Percentiles rank a stretch among this genome's conserved stretches.
Conservation (phyloP, 2,888 invertebrate species). For the Campaea margaritaria region DNA sequence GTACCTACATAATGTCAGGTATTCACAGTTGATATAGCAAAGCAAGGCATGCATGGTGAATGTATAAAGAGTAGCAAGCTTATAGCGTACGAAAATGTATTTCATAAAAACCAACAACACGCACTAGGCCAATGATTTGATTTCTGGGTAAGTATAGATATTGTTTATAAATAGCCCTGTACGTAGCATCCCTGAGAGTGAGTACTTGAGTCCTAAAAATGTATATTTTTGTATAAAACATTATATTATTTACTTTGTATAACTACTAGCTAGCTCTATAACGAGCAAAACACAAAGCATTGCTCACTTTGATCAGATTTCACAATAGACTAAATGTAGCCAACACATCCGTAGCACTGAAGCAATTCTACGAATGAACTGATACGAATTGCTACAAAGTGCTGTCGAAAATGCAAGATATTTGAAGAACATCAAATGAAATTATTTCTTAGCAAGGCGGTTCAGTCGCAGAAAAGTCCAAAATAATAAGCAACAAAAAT, state of each 20-base stretch:
- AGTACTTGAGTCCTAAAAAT: too few species aligned
- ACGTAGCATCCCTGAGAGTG: too few species aligned
- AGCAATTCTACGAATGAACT: constrained; percentile 22
- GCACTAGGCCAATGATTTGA: too few species aligned
- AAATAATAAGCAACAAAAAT: constrained; percentile 34
- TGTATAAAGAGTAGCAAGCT: too few species aligned
- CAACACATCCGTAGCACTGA: constrained; percentile 1
- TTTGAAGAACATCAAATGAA: constrained; percentile 1
- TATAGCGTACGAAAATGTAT: too few species aligned
- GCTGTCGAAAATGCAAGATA: constrained; percentile 10
- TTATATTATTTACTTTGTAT: not conserved
- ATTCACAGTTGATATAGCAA: not conserved
- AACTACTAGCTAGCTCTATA: too few species aligned
- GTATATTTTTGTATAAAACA: not conserved
- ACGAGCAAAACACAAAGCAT: not conserved
- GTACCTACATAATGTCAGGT: too few species aligned
- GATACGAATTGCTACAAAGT: constrained; percentile 11
- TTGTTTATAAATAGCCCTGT: too few species aligned
- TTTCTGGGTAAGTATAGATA: too few species aligned
- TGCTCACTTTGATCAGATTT: constrained; percentile 2
- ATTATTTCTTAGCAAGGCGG: constrained; percentile 6
- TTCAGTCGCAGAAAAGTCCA: constrained; percentile 22
- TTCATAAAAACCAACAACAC: too few species aligned
- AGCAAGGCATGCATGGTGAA: too few species aligned
- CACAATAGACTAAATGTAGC: not conserved